phyloP scores from a whole-genome alignment of 1,140 invertebrate species.

The Micrasema longulum region DNA sequence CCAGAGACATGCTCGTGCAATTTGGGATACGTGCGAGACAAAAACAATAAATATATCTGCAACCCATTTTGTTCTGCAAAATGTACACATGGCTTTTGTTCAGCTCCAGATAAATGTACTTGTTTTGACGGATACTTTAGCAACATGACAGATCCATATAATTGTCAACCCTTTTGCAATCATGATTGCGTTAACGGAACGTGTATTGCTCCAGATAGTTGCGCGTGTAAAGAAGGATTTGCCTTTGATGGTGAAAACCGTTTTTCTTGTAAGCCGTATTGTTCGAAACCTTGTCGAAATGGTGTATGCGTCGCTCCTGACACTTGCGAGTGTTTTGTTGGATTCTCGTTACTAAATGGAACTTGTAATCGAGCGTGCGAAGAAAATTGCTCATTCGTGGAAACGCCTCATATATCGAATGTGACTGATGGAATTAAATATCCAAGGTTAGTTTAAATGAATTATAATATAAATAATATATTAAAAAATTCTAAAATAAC shows the following conservation, averaged over 20 bases:
- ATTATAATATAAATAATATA: no score
- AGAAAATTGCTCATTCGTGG: conserved; percentile 6
- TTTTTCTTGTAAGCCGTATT: conserved; percentile 60
- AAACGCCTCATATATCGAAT: conserved; percentile 4
- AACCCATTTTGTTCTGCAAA: conserved; percentile 16
- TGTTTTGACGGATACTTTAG: conserved; percentile 51
- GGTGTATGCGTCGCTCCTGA: conserved; percentile 65
- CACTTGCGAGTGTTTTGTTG: conserved; percentile 33
- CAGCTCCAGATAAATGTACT: conserved; percentile 61
- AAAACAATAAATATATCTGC: conserved; percentile 24
- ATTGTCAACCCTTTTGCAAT: conserved; percentile 63
- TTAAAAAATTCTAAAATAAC: no score
- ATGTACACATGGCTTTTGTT: conserved; percentile 59
- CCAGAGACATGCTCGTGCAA: conserved; percentile 65
- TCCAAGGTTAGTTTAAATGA: neutral
- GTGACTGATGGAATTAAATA: neutral
- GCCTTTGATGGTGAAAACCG: neutral
- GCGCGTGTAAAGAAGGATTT: conserved; percentile 55
- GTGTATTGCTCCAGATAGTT: conserved; percentile 64
- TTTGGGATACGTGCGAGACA: conserved; percentile 7
- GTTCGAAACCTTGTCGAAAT: conserved; percentile 62
- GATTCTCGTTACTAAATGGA: conserved; percentile 5
- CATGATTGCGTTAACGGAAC: conserved; percentile 61
- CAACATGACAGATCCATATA: neutral
- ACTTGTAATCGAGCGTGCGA: conserved; percentile 8